phyloP scores from a whole-genome alignment of 2,797 vertebrate species.

The Gambusia yucatana region DNA sequence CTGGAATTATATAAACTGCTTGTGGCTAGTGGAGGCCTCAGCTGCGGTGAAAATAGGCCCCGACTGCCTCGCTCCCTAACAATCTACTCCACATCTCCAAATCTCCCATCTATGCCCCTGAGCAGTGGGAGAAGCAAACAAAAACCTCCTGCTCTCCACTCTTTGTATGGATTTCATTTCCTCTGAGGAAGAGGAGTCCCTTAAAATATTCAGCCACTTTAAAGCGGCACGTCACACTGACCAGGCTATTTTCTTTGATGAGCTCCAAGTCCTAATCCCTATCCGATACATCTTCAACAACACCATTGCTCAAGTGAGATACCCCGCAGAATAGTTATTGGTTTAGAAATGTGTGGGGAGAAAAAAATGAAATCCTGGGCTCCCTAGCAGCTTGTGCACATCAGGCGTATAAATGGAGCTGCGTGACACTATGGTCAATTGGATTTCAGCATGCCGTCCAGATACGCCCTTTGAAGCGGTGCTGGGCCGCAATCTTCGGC shows the following conservation, averaged over 20 bases:
- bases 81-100: constrained; percentile 76
- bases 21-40: constrained; percentile 76
- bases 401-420: constrained; percentile 60
- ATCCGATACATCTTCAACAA: constrained; percentile 63
- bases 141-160: constrained; percentile 69
- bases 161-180: constrained; percentile 75
- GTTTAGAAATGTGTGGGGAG: constrained; percentile 43
- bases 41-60: constrained; percentile 72
- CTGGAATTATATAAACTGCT: constrained; percentile 79
- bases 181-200: constrained; percentile 69
- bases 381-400: constrained; percentile 56
- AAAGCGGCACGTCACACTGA: constrained; percentile 71
- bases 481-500: constrained; percentile 62
- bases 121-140: constrained; percentile 77
- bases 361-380: constrained; percentile 39
- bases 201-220: constrained; percentile 74
- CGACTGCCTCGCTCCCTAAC: constrained; percentile 71
- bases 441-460: constrained; percentile 62
- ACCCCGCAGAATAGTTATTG: constrained; percentile 64
- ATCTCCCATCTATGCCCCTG: constrained; percentile 76
- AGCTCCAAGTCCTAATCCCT: constrained; percentile 70
- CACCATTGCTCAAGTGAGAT: constrained; percentile 55
- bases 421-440: constrained; percentile 68
- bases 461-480: constrained; percentile 55
- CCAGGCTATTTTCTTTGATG: constrained; percentile 74